These are phyloP conservation scores for Anthoptus insignis DNA, from an alignment of 2,888 invertebrate species.

Conservation along the genomic window DNA sequence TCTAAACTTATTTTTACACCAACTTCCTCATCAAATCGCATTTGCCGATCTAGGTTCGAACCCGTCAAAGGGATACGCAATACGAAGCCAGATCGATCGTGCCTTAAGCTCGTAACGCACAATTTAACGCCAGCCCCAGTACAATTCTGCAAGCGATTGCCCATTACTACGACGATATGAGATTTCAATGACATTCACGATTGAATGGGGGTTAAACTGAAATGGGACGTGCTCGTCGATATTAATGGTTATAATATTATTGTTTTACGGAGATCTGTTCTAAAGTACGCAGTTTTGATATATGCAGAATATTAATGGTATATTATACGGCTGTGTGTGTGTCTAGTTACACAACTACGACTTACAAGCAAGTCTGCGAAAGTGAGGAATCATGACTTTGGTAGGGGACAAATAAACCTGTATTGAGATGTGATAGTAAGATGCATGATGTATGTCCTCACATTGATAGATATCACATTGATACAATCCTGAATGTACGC, in stretches of 20 bases:
- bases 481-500: too few relatives aligned
- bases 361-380: too few relatives aligned
- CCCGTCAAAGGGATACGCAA: background rate
- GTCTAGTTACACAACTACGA: too few relatives aligned
- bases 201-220: slow-evolving; percentile 27
- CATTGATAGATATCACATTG: too few relatives aligned
- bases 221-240: slow-evolving; percentile 9
- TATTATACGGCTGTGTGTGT: too few relatives aligned
- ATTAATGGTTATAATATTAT: slow-evolving; percentile 6
- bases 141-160: slow-evolving; percentile 34
- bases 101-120: slow-evolving; percentile 18
- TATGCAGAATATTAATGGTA: too few relatives aligned
- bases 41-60: background rate
- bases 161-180: slow-evolving; percentile 35
- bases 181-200: slow-evolving; percentile 31
- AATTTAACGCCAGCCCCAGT: slow-evolving; percentile 13
- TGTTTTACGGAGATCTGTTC: background rate
- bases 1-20: too few relatives aligned
- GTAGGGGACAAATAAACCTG: too few relatives aligned
- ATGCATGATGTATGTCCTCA: too few relatives aligned
- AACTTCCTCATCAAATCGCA: too few relatives aligned
- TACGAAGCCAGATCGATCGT: slow-evolving; percentile 6
- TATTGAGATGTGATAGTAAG: too few relatives aligned
- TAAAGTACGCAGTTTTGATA: background rate
- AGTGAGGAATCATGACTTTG: too few relatives aligned